A percentile compares a stretch with the other conserved stretches of the same genome.
phyloP scores from a whole-genome alignment of 2,888 invertebrate species.

The Sinhomidia bicolor region DNA sequence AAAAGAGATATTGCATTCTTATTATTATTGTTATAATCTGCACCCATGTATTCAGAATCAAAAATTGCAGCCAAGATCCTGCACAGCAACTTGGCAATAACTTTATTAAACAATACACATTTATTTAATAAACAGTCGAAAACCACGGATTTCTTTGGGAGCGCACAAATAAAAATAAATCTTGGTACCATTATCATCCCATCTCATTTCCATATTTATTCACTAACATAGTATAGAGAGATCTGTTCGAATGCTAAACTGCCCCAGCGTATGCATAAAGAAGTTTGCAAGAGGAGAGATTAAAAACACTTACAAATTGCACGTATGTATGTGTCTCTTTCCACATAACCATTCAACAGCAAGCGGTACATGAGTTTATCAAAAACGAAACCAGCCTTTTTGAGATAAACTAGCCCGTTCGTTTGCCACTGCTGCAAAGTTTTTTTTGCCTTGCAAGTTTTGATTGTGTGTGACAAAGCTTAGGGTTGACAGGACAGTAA shows the following conservation, averaged over 20 bases:
- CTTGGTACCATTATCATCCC: slow-evolving; percentile 30
- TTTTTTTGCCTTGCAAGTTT: slow-evolving; percentile 1
- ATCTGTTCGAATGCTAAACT: not conserved
- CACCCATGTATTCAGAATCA: too few relatives aligned
- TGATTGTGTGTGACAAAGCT: slow-evolving; percentile 22
- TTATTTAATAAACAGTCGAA: too few relatives aligned
- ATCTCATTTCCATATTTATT: slow-evolving; percentile 2
- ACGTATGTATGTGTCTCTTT: not conserved
- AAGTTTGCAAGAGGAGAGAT: not conserved
- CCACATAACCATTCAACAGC: not conserved
- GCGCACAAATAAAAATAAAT: not conserved
- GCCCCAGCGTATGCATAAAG: not conserved
- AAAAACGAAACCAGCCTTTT: too few relatives aligned
- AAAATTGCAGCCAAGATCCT: too few relatives aligned
- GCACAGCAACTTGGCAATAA: too few relatives aligned
- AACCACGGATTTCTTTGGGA: not conserved
- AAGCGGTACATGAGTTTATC: not conserved
- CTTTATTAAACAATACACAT: too few relatives aligned
- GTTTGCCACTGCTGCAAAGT: not conserved
- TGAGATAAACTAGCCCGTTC: not conserved
- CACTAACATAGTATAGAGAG: not conserved
- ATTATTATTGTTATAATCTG: too few relatives aligned
- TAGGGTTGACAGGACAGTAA: slow-evolving; percentile 10
- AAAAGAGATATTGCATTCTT: too few relatives aligned
- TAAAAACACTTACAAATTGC: slow-evolving; percentile 24